Conservation (phyloP, 1,140 invertebrate species). For the Temnothorax longispinosus region DNA sequence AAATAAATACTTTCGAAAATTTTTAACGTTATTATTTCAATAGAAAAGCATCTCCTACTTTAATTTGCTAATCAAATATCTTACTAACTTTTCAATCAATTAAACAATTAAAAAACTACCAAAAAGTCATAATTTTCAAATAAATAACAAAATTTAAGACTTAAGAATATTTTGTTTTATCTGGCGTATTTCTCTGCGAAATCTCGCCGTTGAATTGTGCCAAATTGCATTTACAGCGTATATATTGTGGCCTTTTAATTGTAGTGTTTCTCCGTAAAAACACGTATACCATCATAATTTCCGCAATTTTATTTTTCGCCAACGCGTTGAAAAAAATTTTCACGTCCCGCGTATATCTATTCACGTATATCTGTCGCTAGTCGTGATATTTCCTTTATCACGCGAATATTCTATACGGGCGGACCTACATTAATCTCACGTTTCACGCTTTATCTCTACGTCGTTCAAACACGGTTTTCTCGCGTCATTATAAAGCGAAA, state of each 20-base stretch:
- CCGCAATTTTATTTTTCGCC: slow-evolving; percentile 32
- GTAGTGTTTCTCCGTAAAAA: not conserved
- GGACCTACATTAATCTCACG: slow-evolving; percentile 7
- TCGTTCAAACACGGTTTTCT: slow-evolving; percentile 14
- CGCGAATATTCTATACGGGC: not conserved
- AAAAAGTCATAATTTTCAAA: not conserved
- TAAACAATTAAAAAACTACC: not conserved
- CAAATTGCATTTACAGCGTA: not conserved
- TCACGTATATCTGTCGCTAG: not conserved
- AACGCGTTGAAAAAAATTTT: not conserved
- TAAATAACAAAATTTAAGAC: slow-evolving; percentile 8
- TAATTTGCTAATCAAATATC: not conserved
- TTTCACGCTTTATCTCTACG: slow-evolving; percentile 5
- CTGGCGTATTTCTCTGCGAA: not conserved
- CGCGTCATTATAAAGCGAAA: slow-evolving; percentile 13
- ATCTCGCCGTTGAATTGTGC: not conserved
- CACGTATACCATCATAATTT: slow-evolving; percentile 1
- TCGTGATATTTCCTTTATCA: slow-evolving; percentile 17
- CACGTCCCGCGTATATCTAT: not conserved
- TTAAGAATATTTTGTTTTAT: not conserved
- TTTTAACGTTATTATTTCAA: not conserved
- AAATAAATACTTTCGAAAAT: slow-evolving; percentile 10
- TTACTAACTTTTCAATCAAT: not conserved
- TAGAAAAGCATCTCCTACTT: not conserved
- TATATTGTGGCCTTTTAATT: not conserved